phyloP scores from a whole-genome alignment of 1,140 invertebrate species.

The Hyposmocoma kahamanoa region DNA sequence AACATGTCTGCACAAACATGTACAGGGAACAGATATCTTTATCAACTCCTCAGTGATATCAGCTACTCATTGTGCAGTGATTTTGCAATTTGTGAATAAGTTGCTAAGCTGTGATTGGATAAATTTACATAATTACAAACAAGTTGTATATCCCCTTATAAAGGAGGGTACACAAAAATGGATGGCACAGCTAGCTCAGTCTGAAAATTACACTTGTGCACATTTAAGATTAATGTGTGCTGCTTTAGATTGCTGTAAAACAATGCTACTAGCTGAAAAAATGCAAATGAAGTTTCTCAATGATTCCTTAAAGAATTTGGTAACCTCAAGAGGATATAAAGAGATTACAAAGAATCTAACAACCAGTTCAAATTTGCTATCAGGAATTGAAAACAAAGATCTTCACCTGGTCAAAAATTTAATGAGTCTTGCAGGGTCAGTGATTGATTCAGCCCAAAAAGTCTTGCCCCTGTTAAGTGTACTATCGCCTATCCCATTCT shows the following conservation, averaged over 20 bases:
- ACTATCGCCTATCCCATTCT: slow-evolving; percentile 69
- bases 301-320: slow-evolving; percentile 30
- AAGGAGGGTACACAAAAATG: slow-evolving; percentile 55
- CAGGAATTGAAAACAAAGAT: slow-evolving; percentile 60
- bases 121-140: slow-evolving; percentile 32
- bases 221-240: slow-evolving; percentile 46
- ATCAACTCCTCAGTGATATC: slow-evolving; percentile 58
- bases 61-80: slow-evolving; percentile 65
- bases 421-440: slow-evolving; percentile 48
- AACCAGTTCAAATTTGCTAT: slow-evolving; percentile 59
- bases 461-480: slow-evolving; percentile 69
- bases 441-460: slow-evolving; percentile 64
- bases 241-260: slow-evolving; percentile 46
- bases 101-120: slow-evolving; percentile 31
- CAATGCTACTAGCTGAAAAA: slow-evolving; percentile 34
- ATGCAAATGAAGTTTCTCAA: slow-evolving; percentile 36
- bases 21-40: slow-evolving; percentile 66
- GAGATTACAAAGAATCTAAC: slow-evolving; percentile 39
- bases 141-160: slow-evolving; percentile 48
- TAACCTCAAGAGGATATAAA: slow-evolving; percentile 36
- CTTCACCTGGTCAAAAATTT: slow-evolving; percentile 61
- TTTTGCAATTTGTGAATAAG: slow-evolving; percentile 54
- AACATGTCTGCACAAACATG: slow-evolving; percentile 70
- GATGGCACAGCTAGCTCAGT: slow-evolving; percentile 31
- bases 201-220: slow-evolving; percentile 48